Evolutionary conservation across 2,888 invertebrate species (phyloP), one percentile per base, ranked within the genome.

Genomic region (Heliconius sara): DNA sequence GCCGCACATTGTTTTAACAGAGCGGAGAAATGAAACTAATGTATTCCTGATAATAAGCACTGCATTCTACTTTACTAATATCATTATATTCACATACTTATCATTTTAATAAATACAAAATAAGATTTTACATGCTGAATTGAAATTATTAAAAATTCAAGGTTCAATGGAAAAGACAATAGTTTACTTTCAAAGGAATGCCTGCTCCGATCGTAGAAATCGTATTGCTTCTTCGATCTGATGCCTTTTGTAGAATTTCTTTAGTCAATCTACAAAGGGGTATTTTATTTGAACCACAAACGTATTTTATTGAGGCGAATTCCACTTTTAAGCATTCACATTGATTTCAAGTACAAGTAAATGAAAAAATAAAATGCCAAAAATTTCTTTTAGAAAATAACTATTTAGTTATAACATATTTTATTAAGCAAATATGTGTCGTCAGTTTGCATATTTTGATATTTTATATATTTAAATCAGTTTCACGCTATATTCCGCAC

Each of bases 181-280:
- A 75, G 78, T 79, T 79, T 79, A 68, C 78, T 75, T 74, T 79
- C 43, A 79, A 79, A 79, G 78, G 78, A 79, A 79, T 79, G 74
- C 73, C 78, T 68, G 74, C 30, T 34, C 68, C 78, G 78, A 60
- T 79, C 74, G 78, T 75, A 30, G 74, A 75, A 68, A 74, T 79
- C 68, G 74, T 79, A 79, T 75, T 78, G 74, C 78, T 78, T 73
- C 73, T 78, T 74, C 74, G 78, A 75, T 79, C 68, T 75, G 73
- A 74, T 73, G 66, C 73, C 73, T 74, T 63, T 75, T 75, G 74
- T 79, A 79, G 68, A 68, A 79, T 79, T 79, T 75, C 78, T 79
- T 52, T 67, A 68, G 74, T 63, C 76, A 76, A 67, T 60, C 57
- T 75, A 57, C 74, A 79, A 68, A 68, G 60, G 68, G 74, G 74